A percentile compares a stretch with the other conserved stretches of the same genome.
These are phyloP conservation scores for Bagarius yarrelli DNA, from an alignment of 2,113 vertebrate genomes.

Conservation along the genomic window DNA sequence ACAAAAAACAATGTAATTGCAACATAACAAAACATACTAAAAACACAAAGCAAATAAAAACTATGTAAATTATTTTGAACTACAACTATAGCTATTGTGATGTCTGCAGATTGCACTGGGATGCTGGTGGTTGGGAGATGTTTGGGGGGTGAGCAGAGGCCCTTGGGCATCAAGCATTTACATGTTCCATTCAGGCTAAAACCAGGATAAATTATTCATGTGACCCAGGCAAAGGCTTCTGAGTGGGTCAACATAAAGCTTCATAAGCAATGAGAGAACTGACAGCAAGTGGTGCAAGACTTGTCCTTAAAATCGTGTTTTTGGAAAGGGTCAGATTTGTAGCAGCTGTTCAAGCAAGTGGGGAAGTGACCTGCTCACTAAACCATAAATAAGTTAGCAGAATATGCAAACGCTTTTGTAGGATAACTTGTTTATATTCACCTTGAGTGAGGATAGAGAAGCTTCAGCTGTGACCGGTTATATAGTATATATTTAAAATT, in stretches of 20 bases:
- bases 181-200: conserved; percentile 71
- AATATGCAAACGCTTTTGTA: conserved; percentile 69
- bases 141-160: conserved; percentile 61
- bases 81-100: conserved; percentile 52
- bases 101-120: conserved; percentile 59
- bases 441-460: conserved; percentile 61
- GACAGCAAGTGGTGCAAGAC: conserved; percentile 70
- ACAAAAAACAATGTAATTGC: no score
- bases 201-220: conserved; percentile 77
- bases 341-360: conserved; percentile 76
- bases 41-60: no score
- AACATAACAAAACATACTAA: no score
- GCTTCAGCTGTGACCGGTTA: conserved; percentile 46
- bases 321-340: conserved; percentile 57
- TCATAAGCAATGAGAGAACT: conserved; percentile 67
- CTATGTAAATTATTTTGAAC: background rate
- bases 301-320: conserved; percentile 68
- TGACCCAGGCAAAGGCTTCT: conserved; percentile 67
- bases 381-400: conserved; percentile 74
- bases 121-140: background rate
- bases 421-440: conserved; percentile 57
- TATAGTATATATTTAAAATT: background rate
- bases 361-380: conserved; percentile 75
- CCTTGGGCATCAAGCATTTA: conserved; percentile 68
- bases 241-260: conserved; percentile 69